Conservation (phyloP, 2,888 invertebrate species). For the Creontiades dilutus region DNA sequence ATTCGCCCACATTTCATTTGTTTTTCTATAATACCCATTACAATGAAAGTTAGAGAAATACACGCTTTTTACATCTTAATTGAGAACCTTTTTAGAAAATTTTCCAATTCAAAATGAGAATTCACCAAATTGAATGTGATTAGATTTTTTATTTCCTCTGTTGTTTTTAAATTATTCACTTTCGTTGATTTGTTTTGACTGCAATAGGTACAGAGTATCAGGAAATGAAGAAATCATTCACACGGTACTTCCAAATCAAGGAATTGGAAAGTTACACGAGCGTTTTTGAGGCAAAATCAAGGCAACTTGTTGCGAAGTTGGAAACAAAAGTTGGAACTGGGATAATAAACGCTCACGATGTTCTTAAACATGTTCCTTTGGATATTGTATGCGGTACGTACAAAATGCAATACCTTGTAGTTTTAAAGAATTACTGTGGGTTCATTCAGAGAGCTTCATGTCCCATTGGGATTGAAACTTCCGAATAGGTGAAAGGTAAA, state of each 20-base stretch:
- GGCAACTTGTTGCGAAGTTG: slow-evolving; percentile 5
- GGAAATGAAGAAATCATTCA: slow-evolving; percentile 15
- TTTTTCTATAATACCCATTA: no score
- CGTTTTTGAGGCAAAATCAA: slow-evolving; percentile 54
- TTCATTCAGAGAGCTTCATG: no score
- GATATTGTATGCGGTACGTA: slow-evolving; percentile 49
- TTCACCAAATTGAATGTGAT: no score
- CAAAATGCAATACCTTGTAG: background rate
- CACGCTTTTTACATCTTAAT: no score
- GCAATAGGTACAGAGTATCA: slow-evolving; percentile 56
- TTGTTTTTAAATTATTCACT: no score
- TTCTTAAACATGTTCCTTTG: slow-evolving; percentile 47
- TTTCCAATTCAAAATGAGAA: background rate
- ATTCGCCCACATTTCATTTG: background rate
- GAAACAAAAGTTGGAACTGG: slow-evolving; percentile 57
- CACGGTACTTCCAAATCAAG: slow-evolving; percentile 46
- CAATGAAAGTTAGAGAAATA: no score
- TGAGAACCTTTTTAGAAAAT: no score
- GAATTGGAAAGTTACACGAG: slow-evolving; percentile 37
- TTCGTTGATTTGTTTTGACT: background rate
- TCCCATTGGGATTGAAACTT: no score
- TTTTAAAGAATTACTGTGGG: no score
- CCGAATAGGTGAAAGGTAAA: no score
- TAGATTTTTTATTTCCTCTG: no score
- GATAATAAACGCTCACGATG: slow-evolving; percentile 45